Conservation (phyloP, 2,113 vertebrate genomes). For the Anguilla rostrata region DNA sequence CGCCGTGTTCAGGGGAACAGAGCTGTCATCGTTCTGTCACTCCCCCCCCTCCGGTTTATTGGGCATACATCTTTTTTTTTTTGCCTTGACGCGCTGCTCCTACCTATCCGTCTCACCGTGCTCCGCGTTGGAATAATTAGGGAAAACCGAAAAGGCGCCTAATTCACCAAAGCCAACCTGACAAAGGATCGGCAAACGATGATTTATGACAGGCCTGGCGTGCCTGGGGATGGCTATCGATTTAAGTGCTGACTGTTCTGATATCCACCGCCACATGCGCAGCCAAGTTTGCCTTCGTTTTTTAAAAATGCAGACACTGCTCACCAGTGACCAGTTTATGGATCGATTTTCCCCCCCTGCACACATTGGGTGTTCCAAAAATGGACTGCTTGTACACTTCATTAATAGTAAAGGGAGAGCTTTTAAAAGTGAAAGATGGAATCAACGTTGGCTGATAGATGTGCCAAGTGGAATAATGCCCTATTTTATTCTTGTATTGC, state of each 20-base stretch:
- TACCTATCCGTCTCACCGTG: constrained; percentile 54
- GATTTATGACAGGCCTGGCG: constrained; percentile 75
- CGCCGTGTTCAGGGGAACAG: background rate
- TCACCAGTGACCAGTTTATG: background rate
- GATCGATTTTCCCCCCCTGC: background rate
- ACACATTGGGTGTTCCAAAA: background rate
- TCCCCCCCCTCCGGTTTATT: constrained; percentile 17
- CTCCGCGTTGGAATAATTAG: constrained; percentile 68
- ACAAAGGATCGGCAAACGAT: constrained; percentile 75
- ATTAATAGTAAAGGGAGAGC: background rate
- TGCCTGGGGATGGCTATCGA: constrained; percentile 82
- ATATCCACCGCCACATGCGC: background rate
- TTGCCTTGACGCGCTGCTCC: constrained; percentile 58
- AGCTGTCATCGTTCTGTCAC: background rate
- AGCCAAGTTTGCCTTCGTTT: background rate
- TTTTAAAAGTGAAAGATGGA: background rate
- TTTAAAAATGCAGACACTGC: background rate
- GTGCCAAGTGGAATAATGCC: background rate
- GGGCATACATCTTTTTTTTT: background rate
- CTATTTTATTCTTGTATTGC: background rate
- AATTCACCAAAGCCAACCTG: constrained; percentile 48
- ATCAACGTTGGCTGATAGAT: background rate
- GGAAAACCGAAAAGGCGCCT: constrained; percentile 49
- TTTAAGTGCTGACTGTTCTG: constrained; percentile 45
- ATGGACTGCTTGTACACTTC: background rate